phyloP scores from a whole-genome alignment of 2,888 invertebrate genomes.

The Torymus auratus region DNA sequence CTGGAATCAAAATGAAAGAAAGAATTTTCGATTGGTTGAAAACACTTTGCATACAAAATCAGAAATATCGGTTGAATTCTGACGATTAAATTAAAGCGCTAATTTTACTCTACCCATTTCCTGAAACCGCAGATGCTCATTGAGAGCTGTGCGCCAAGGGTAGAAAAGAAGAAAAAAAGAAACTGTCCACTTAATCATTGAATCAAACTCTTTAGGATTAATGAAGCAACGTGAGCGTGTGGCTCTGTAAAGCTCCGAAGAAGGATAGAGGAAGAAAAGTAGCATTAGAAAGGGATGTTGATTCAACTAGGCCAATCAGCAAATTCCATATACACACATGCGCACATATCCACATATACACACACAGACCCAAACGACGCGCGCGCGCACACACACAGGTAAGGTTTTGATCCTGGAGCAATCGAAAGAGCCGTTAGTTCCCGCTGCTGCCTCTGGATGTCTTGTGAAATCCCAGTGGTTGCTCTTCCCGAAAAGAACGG shows the following conservation, averaged over 20 bases:
- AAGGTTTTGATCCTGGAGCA: slow-evolving; percentile 30
- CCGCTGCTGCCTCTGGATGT: slow-evolving; percentile 7
- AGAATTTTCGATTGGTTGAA: too few relatives aligned
- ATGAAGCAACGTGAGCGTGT: slow-evolving; percentile 14
- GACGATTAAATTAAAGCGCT: too few relatives aligned
- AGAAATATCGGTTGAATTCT: too few relatives aligned
- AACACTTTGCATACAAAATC: too few relatives aligned
- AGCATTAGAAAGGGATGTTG: slow-evolving; percentile 52
- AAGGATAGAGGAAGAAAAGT: background rate
- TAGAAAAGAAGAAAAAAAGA: slow-evolving; percentile 1
- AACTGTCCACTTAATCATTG: slow-evolving; percentile 31
- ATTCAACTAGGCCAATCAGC: slow-evolving; percentile 52
- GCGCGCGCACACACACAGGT: too few relatives aligned
- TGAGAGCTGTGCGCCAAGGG: too few relatives aligned
- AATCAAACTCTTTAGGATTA: slow-evolving; percentile 48
- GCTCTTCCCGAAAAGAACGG: slow-evolving; percentile 29
- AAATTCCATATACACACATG: background rate
- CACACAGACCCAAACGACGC: too few relatives aligned
- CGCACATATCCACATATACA: too few relatives aligned
- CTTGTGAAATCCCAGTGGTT: slow-evolving; percentile 45
- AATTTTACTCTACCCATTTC: too few relatives aligned
- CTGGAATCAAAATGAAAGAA: too few relatives aligned
- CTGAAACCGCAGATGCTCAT: too few relatives aligned
- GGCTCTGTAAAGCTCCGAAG: background rate
- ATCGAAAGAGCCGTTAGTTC: slow-evolving; percentile 43